phyloP scores from a whole-genome alignment of 2,888 invertebrate species.

The Drosophila atripex region DNA sequence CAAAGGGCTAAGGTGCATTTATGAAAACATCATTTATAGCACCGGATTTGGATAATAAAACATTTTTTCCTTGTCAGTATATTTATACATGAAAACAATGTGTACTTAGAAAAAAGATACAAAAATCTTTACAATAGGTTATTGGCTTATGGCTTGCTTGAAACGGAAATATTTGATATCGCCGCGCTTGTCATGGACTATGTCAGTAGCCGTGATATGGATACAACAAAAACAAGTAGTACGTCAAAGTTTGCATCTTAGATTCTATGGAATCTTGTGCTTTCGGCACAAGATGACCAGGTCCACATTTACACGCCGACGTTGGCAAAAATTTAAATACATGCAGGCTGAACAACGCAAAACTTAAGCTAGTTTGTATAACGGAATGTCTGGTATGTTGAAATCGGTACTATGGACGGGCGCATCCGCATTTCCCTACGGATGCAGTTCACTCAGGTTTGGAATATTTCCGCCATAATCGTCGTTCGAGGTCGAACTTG shows the following conservation, averaged over 20 bases:
- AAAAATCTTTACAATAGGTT: slow-evolving; percentile 23
- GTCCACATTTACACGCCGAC: slow-evolving; percentile 11
- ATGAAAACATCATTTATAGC: no score
- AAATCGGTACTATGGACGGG: slow-evolving; percentile 53
- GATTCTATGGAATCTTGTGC: slow-evolving; percentile 42
- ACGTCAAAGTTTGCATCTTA: slow-evolving; percentile 50
- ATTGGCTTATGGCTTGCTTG: slow-evolving; percentile 23
- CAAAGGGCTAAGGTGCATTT: no score
- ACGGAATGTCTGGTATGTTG: slow-evolving; percentile 50
- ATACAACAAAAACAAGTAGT: slow-evolving; percentile 38
- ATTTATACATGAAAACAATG: slow-evolving; percentile 30
- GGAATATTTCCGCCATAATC: slow-evolving; percentile 72
- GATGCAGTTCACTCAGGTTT: slow-evolving; percentile 72
- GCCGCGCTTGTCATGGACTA: slow-evolving; percentile 32
- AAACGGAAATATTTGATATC: slow-evolving; percentile 39
- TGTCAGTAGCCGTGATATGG: slow-evolving; percentile 20
- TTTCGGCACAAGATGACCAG: slow-evolving; percentile 9
- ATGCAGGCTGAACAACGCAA: slow-evolving; percentile 23
- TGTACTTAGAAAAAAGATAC: slow-evolving; percentile 38
- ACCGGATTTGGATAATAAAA: background rate
- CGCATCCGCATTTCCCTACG: slow-evolving; percentile 28
- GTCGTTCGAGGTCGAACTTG: slow-evolving; percentile 71
- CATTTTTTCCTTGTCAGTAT: slow-evolving; percentile 13
- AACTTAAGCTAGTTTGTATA: slow-evolving; percentile 30
- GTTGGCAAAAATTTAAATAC: slow-evolving; percentile 31